Base-by-base conservation (phyloP, 1,140 invertebrate species). In the Tetramorium simillimum region DNA sequence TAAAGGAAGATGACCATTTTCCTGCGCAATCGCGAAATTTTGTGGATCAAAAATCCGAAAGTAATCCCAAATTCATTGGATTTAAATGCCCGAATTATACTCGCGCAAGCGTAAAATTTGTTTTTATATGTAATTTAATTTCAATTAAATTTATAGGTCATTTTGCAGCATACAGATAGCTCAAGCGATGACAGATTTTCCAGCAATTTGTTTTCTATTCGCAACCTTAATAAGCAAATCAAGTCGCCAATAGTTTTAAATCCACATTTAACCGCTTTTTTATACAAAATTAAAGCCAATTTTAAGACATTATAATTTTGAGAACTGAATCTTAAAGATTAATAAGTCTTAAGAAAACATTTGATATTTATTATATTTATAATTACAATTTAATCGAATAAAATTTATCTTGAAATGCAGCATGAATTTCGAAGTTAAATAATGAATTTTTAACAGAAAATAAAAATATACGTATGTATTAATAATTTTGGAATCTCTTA, bases 111-210 rank as follows among this genome's bases (percentile, higher is more conserved):
- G 9, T n/a, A n/a, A 40, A 18, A 53, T 18, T 69, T 5, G 18
- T 51, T 33, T 78, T 81, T 37, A 69, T 69, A 28, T 70, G 56
- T 60, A 70, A 56, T 56, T 81, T 81, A 33, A 58, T 69, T 70
- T 53, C 37, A 70, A 63, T 46, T 77, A 9, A 63, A 77, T 56
- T 16, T 58, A 14, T 63, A 63, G 14, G 2, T 16, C 28, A 53
- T 56, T 56, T 75, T 21, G 14, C 33, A 73, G n/a, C 14, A 16
- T 73, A 73, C 12, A 56, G 12, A 56, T 56, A 37, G 18, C 51
- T 69, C 21, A 70, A 70, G 16, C 53, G 21, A 73, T 56, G 10
- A 72, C 28, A 56, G 9, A 73, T 72, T 72, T 72, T 53, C 10
- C 33, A 7, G 53, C 24, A 73, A 73, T 33, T 73, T 73, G 18